phyloP scores from a whole-genome alignment of 2,888 invertebrate species.

The Chymomyza amoena region DNA sequence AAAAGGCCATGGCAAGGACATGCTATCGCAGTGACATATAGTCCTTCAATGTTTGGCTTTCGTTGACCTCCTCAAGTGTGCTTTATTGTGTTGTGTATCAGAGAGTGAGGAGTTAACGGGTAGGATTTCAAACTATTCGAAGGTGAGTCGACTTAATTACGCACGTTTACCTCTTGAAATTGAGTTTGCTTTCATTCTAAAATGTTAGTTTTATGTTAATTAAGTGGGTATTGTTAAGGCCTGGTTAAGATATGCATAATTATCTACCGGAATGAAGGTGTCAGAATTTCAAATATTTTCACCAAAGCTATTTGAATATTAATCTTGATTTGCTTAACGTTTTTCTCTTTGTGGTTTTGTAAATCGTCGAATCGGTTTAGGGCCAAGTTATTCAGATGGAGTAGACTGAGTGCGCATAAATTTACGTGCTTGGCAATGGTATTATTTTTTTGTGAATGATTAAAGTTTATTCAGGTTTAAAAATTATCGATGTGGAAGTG shows the following conservation, averaged over 20 bases:
- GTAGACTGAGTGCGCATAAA: neutral
- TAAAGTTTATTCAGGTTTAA: neutral
- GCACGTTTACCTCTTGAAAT: slow-evolving; percentile 67
- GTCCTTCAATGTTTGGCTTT: neutral
- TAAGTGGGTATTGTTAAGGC: slow-evolving; percentile 31
- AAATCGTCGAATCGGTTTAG: neutral
- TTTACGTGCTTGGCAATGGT: neutral
- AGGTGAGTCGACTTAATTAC: slow-evolving; percentile 54
- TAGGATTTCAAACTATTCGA: neutral
- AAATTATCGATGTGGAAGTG: neutral
- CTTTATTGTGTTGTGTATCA: neutral
- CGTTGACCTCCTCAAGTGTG: neutral
- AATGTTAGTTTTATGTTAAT: slow-evolving; percentile 74
- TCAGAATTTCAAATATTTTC: neutral
- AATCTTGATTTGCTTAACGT: neutral
- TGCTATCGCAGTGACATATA: neutral
- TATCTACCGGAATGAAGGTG: neutral
- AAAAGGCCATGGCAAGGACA: neutral
- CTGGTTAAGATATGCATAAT: neutral
- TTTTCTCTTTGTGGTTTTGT: neutral
- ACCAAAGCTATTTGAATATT: neutral
- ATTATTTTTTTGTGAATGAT: neutral
- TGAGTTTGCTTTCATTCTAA: slow-evolving; percentile 37
- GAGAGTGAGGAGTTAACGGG: neutral
- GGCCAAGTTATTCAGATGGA: neutral